phyloP scores from a whole-genome alignment of 1,140 invertebrate genomes.

The Pseudomyrmex gracilis region DNA sequence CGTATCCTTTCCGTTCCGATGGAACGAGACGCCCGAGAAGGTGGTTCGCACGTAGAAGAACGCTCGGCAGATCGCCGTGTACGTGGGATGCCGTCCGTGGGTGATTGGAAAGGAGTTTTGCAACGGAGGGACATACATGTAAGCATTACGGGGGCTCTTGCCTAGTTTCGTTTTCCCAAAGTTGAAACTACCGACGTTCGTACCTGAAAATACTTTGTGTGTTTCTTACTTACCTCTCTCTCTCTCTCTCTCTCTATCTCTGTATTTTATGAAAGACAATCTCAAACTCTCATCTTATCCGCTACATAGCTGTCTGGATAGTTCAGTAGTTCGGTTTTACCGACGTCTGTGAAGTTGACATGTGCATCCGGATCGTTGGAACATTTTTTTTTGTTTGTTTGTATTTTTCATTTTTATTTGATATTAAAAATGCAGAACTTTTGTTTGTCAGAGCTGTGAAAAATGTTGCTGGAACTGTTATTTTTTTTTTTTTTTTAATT shows the following conservation, averaged over 20 bases:
- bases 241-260: too few species aligned
- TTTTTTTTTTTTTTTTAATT: background rate
- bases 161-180: conserved; percentile 32
- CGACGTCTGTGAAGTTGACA: background rate
- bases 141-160: conserved; percentile 40
- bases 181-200: conserved; percentile 21
- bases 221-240: conserved; percentile 30
- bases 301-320: background rate
- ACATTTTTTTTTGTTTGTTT: too few species aligned
- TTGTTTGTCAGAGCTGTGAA: too few species aligned
- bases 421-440: too few species aligned
- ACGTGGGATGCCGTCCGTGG: conserved; percentile 45
- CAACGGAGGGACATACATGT: conserved; percentile 42
- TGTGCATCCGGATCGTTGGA: too few species aligned
- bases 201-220: conserved; percentile 42
- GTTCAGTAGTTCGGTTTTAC: background rate
- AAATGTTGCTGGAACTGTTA: conserved; percentile 2
- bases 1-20: conserved; percentile 49
- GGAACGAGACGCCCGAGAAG: conserved; percentile 33
- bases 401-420: too few species aligned
- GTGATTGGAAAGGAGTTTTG: conserved; percentile 58
- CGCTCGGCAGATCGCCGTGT: conserved; percentile 39
- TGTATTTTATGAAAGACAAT: conserved; percentile 26
- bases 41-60: conserved; percentile 51
- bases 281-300: conserved; percentile 10